Evolutionary conservation across 37 sponge, comb jelly and placozoan genomes (phyloP), one percentile per base, ranked within the genome.

Genomic region (Haliclona indistincta): DNA sequence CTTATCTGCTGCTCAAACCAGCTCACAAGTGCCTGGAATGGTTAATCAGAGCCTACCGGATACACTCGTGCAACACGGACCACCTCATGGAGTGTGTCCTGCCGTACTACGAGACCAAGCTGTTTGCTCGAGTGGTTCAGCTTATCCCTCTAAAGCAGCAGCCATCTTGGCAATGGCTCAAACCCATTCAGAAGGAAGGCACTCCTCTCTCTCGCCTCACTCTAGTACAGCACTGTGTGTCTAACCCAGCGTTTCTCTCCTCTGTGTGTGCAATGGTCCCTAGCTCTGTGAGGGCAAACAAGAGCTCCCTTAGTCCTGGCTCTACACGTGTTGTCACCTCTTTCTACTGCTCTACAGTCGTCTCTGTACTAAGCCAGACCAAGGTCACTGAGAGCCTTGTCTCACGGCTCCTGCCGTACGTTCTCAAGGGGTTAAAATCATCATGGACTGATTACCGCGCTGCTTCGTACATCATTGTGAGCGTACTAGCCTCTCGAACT

Each of bases 1-100:
- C 94, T 20, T 95, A 98, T 58, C 81, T 95, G 30, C 61, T 94
- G 1, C 81, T 98, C 4, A 70, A 82, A 15, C 84, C 94, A 1
- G 82, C 99, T 35, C 93, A 88, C 68, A 93, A 93, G 67, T 86
- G 90, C 30, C 49, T 98, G 39, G 99, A 98, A 71, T 97, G 99
- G 99, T 85, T 97, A 1, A 81, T 97, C 0, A 75, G 88, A 23
- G 75, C 74, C 1, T 95, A 84, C 51, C 79, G 76, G 35, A 52
- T 97, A 17, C 80, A 97, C 66, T 56, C 74, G 2, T 88, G 51
- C 87, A 95, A 92, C 56, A 66, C 78, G 25, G 82, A 84, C 45
- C 71, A 83, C 4, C 60, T 98, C 26, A 78, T 98, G 75, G 91
- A 83, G 68, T 95, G 96, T 66, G 68, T 93, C 23, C 76, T 98